Percentiles rank a stretch among this genome's conserved stretches.
These are phyloP conservation scores for Neopipo cinnamomea DNA, from an alignment of 2,113 vertebrate species.

Conservation along the genomic window DNA sequence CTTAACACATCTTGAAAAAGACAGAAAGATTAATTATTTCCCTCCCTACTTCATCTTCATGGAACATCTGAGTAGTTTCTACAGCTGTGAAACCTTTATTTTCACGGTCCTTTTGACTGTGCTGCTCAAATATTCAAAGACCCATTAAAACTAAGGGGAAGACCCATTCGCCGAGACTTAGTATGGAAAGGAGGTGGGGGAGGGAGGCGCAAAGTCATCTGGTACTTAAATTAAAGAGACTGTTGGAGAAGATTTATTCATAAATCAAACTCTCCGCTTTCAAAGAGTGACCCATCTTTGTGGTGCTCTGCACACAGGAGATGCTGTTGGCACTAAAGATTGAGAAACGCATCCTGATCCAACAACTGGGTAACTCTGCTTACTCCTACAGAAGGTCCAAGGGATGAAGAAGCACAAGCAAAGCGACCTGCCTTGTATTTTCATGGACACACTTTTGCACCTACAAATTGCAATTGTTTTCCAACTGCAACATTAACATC, in stretches of 20 bases:
- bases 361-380: not conserved
- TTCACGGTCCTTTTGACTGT: not conserved
- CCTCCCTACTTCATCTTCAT: not conserved
- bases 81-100: not conserved
- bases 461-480: not conserved
- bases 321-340: not conserved
- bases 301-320: not conserved
- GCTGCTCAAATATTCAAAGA: not conserved
- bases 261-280: not conserved
- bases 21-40: slow-evolving; percentile 33
- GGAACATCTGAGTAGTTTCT: not conserved
- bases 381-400: not conserved
- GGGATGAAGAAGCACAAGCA: not conserved
- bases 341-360: not conserved
- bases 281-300: fast-evolving
- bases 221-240: not conserved
- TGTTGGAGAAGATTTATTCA: not conserved
- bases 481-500: not conserved
- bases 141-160: not conserved
- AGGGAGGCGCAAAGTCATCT: not conserved
- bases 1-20: not conserved
- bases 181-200: not conserved
- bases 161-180: not conserved
- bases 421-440: not conserved
- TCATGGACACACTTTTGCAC: not conserved